Evolutionary conservation across 2,113 vertebrate species (phyloP).

Genomic region (Chaetorhynchus papuensis): DNA sequence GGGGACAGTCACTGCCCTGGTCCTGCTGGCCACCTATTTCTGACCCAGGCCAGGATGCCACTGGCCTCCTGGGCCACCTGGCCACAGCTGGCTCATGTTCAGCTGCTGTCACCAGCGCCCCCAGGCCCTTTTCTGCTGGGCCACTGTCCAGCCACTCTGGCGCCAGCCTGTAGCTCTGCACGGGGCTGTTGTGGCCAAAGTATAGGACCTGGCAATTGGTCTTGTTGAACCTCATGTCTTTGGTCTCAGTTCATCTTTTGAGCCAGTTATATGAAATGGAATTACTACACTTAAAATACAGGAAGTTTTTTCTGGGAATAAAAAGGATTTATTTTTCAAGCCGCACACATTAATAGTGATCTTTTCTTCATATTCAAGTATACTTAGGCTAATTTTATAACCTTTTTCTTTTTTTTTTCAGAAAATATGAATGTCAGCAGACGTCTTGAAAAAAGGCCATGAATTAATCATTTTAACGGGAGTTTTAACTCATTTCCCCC

Average conservation of each 20-base stretch:
- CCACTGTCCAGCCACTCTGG: not conserved
- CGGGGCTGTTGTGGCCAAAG: not conserved
- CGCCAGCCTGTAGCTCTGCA: not conserved
- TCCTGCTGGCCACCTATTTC: not conserved
- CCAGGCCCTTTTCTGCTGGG: no score
- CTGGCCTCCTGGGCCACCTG: not conserved
- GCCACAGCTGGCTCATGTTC: not conserved
- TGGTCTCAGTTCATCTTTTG: not conserved
- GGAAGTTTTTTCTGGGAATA: not conserved
- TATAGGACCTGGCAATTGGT: accelerated
- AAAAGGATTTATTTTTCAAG: not conserved
- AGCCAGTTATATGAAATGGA: not conserved
- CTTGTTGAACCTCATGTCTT: not conserved
- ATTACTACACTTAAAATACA: not conserved
- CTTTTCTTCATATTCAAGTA: not conserved
- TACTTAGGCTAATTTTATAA: not conserved
- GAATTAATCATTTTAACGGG: not conserved
- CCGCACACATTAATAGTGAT: not conserved
- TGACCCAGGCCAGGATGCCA: no score
- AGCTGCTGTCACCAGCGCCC: not conserved
- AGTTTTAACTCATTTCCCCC: not conserved
- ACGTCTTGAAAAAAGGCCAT: not conserved
- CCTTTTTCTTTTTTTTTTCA: not conserved
- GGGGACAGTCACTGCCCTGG: not conserved
- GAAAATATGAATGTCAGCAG: not conserved